These are phyloP conservation scores for Channa argus DNA, from an alignment of 2,113 vertebrate genomes.

Conservation along the genomic window DNA sequence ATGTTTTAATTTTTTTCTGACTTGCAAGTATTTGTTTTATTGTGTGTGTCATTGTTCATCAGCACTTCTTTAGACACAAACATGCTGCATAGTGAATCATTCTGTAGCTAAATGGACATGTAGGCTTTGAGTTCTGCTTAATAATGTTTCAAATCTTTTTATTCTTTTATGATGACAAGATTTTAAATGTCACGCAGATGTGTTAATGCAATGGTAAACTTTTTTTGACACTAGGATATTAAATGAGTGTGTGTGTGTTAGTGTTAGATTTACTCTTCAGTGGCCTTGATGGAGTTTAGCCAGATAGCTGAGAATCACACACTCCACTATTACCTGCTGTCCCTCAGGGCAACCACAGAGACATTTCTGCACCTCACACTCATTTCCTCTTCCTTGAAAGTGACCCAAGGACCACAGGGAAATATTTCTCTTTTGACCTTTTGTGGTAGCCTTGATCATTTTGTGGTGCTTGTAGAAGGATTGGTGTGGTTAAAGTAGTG, in stretches of 20 bases:
- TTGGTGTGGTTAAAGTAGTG: neutral
- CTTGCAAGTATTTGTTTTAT: conserved; percentile 60
- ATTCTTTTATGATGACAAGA: too few species aligned
- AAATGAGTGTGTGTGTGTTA: neutral
- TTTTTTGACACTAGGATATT: too few species aligned
- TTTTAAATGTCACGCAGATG: too few species aligned
- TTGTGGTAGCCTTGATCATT: neutral
- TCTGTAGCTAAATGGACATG: neutral
- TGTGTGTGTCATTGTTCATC: conserved; percentile 23
- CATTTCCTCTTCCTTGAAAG: neutral
- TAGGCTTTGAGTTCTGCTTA: too few species aligned
- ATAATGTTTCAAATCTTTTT: too few species aligned
- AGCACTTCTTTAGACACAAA: neutral
- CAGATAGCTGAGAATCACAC: neutral
- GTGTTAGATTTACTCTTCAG: conserved; percentile 21
- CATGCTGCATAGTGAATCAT: neutral
- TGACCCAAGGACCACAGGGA: neutral
- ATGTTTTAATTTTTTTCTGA: conserved; percentile 97
- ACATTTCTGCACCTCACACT: neutral
- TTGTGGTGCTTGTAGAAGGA: neutral
- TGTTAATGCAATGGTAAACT: too few species aligned
- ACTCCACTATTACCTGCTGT: neutral
- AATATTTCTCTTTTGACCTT: conserved; percentile 2
- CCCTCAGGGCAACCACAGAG: neutral
- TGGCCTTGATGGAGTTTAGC: conserved; percentile 5